These are phyloP conservation scores for Eucidaris tribuloides DNA, from an alignment of 35 echinoderm and acorn worm species.

Conservation along the genomic window DNA sequence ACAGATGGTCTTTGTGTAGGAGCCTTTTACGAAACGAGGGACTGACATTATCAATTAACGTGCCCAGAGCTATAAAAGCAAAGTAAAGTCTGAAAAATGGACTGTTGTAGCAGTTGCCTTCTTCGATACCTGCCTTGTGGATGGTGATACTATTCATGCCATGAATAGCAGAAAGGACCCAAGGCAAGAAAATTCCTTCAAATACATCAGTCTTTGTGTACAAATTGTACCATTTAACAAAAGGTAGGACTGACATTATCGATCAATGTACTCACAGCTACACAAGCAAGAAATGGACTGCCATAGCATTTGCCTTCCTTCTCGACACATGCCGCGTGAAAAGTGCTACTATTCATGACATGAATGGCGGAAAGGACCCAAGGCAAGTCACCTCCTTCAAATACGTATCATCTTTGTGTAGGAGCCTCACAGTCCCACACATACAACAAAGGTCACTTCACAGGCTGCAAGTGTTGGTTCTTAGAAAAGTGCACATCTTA, in stretches of 20 bases:
- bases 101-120: not conserved
- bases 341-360: not conserved
- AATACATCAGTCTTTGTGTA: not conserved
- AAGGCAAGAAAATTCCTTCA: no score
- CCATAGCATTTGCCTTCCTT: not conserved
- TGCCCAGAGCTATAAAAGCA: slow-evolving; percentile 1
- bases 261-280: slow-evolving; percentile 4
- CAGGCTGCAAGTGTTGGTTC: not conserved
- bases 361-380: not conserved
- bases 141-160: no score
- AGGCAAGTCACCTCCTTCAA: not conserved
- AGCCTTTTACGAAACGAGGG: slow-evolving; percentile 5
- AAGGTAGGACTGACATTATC: slow-evolving; percentile 7
- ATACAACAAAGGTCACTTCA: not conserved
- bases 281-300: slow-evolving; percentile 8
- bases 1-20: not conserved
- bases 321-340: not conserved
- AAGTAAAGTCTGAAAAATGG: no score
- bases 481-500: not conserved
- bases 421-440: not conserved
- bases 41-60: slow-evolving; percentile 7
- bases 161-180: no score
- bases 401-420: not conserved
- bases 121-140: no score
- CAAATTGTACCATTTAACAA: slow-evolving; percentile 9